These are phyloP conservation scores for Acronicta alni DNA, from an alignment of 2,888 invertebrate species.

Conservation along the genomic window DNA sequence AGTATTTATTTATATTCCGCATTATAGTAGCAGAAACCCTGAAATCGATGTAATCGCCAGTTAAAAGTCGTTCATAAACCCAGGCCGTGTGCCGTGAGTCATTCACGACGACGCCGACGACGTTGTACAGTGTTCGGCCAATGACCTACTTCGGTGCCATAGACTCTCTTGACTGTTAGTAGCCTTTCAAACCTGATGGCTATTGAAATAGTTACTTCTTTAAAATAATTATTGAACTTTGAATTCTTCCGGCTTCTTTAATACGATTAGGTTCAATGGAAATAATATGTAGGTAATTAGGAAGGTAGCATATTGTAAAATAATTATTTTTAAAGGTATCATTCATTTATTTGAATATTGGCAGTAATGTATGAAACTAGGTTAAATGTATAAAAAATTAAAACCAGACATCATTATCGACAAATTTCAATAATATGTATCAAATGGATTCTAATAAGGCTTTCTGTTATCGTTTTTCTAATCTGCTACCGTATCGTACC, in stretches of 20 bases:
- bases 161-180: slow-evolving; percentile 58
- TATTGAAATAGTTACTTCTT: slow-evolving; percentile 28
- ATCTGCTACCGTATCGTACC: no score
- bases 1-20: slow-evolving; percentile 36
- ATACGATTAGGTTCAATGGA: background rate
- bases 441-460: no score
- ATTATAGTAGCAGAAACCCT: slow-evolving; percentile 51
- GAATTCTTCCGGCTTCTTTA: slow-evolving; percentile 3
- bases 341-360: no score
- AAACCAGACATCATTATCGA: no score
- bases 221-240: slow-evolving; percentile 9
- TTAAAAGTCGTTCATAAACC: slow-evolving; percentile 73
- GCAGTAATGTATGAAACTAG: no score
- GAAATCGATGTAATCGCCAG: slow-evolving; percentile 67
- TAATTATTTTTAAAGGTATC: no score
- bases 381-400: no score
- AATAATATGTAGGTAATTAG: background rate
- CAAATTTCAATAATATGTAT: no score
- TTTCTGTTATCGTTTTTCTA: no score
- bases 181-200: slow-evolving; percentile 38
- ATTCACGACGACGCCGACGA: slow-evolving; percentile 65
- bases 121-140: slow-evolving; percentile 82
- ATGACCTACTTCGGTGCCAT: slow-evolving; percentile 81
- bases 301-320: background rate
- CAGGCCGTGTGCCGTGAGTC: slow-evolving; percentile 77